These are phyloP conservation scores for Synanthedon vespiformis DNA, from an alignment of 2,888 invertebrate species.

Conservation along the genomic window DNA sequence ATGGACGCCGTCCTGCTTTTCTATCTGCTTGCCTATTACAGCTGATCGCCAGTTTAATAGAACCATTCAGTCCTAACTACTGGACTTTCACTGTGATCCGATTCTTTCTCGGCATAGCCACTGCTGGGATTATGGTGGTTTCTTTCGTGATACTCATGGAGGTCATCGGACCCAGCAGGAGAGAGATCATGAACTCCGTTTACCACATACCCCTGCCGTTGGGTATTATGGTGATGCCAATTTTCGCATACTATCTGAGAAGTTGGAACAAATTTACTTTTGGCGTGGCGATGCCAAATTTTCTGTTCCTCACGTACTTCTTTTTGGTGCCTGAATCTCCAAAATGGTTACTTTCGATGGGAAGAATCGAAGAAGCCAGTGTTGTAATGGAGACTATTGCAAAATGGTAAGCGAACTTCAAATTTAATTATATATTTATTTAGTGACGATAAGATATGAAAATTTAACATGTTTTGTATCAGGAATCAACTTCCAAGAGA, in stretches of 20 bases:
- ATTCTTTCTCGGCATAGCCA: neutral
- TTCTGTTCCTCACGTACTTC: conserved; percentile 65
- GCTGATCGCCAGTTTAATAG: neutral
- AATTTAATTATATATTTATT: neutral
- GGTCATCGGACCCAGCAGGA: conserved; percentile 44
- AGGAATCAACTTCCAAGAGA: neutral
- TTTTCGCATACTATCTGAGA: conserved; percentile 64
- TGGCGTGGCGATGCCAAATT: conserved; percentile 58
- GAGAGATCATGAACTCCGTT: conserved; percentile 50
- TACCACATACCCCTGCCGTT: conserved; percentile 71
- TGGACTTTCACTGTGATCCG: conserved; percentile 1
- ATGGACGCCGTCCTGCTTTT: neutral
- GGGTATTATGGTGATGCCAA: conserved; percentile 65
- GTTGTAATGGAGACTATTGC: conserved; percentile 69
- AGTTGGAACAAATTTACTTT: conserved; percentile 72
- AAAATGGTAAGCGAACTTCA: conserved; percentile 12
- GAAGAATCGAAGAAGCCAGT: conserved; percentile 66
- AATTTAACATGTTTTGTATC: neutral
- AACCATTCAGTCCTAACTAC: neutral
- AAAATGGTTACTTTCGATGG: conserved; percentile 74
- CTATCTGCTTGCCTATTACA: neutral
- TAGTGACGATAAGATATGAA: neutral
- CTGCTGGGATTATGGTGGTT: conserved; percentile 65
- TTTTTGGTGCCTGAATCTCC: conserved; percentile 78
- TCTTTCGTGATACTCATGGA: conserved; percentile 71